Conservation (phyloP, 2,113 vertebrate genomes). For the Stercorarius parasiticus region DNA sequence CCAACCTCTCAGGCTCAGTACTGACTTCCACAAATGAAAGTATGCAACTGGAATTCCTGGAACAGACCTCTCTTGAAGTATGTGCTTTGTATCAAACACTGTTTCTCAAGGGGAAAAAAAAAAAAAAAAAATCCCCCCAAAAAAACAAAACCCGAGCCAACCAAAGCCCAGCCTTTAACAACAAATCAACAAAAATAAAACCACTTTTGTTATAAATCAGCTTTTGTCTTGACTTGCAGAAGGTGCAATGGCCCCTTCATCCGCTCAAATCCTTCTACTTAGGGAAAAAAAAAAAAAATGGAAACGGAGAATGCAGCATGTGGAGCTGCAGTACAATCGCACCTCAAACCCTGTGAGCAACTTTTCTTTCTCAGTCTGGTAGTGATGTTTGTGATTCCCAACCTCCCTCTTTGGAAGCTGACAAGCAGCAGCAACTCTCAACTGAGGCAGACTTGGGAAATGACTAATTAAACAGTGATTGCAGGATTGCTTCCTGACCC, state of each 20-base stretch:
- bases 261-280: neutral
- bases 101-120: neutral
- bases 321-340: accelerated
- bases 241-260: neutral
- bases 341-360: neutral
- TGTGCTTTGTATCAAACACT: neutral
- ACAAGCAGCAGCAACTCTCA: neutral
- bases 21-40: slow-evolving; percentile 17
- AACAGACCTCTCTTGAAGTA: neutral
- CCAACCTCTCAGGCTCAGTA: neutral
- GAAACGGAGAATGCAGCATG: neutral
- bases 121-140: neutral
- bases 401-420: neutral
- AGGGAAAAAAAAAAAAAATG: neutral
- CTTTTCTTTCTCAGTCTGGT: neutral
- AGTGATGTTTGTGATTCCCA: neutral
- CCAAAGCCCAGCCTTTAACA: neutral
- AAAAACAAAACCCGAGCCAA: neutral
- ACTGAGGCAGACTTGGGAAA: slow-evolving; percentile 44
- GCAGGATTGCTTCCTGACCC: slow-evolving; percentile 62
- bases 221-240: slow-evolving; percentile 30
- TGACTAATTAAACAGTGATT: slow-evolving; percentile 65
- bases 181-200: neutral
- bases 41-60: slow-evolving; percentile 31
- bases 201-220: neutral